These are phyloP conservation scores for Adela reaumurella DNA, from an alignment of 2,888 invertebrate species.

Conservation along the genomic window DNA sequence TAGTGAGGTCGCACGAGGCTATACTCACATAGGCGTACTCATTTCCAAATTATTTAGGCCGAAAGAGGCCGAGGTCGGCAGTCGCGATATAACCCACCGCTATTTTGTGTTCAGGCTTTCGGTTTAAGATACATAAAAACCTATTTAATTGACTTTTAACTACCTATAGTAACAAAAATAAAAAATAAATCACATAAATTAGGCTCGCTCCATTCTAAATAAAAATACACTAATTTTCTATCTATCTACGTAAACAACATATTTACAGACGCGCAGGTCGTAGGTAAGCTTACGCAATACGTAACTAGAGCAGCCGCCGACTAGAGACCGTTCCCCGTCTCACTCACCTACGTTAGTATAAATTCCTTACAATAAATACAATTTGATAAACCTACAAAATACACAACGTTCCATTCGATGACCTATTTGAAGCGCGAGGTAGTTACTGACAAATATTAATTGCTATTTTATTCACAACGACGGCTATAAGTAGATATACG, in stretches of 20 bases:
- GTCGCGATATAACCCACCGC: too few relatives aligned
- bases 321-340: neutral
- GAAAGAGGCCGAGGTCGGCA: too few relatives aligned
- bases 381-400: neutral
- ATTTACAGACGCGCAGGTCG: neutral
- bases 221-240: neutral
- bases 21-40: too few relatives aligned
- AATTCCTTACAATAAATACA: neutral
- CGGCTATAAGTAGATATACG: slow-evolving; percentile 43
- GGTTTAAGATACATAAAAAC: too few relatives aligned
- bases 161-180: neutral
- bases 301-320: neutral
- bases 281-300: neutral
- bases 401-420: neutral
- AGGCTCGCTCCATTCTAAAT: neutral
- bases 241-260: neutral
- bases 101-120: too few relatives aligned
- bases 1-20: too few relatives aligned
- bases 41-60: too few relatives aligned
- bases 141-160: neutral
- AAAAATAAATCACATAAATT: neutral
- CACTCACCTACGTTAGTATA: neutral
- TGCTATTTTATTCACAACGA: slow-evolving; percentile 28
- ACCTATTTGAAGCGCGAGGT: neutral
- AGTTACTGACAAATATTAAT: neutral